phyloP scores from a whole-genome alignment of 2,888 invertebrate genomes.

The Callyntrura sp. region DNA sequence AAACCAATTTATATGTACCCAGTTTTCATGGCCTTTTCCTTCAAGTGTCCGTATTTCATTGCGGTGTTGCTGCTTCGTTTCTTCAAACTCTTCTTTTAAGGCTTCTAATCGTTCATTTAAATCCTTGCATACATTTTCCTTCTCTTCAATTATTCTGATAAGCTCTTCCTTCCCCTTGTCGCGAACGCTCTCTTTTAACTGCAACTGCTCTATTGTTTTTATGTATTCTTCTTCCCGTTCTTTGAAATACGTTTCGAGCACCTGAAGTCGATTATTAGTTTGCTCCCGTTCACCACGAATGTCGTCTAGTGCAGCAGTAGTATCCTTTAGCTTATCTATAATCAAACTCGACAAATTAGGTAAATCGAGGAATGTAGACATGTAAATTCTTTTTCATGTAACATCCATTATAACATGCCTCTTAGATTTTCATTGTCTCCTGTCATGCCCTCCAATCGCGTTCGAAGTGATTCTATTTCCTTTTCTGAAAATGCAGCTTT shows the following conservation, averaged over 20 bases:
- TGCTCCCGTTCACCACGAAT: slow-evolving; percentile 78
- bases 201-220: slow-evolving; percentile 80
- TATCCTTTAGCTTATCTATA: slow-evolving; percentile 78
- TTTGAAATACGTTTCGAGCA: slow-evolving; percentile 83
- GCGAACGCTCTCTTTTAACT: slow-evolving; percentile 80
- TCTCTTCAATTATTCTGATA: slow-evolving; percentile 82
- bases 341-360: not conserved
- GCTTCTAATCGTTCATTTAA: slow-evolving; percentile 79
- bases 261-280: slow-evolving; percentile 81
- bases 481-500: slow-evolving; percentile 78
- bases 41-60: slow-evolving; percentile 82
- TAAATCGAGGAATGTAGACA: too few species aligned
- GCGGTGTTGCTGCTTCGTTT: slow-evolving; percentile 81
- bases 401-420: slow-evolving; percentile 71
- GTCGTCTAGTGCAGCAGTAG: slow-evolving; percentile 62
- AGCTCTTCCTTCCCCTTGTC: slow-evolving; percentile 83
- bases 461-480: slow-evolving; percentile 76
- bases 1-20: slow-evolving; percentile 74
- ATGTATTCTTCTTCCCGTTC: slow-evolving; percentile 83
- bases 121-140: slow-evolving; percentile 79
- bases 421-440: slow-evolving; percentile 81
- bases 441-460: slow-evolving; percentile 78
- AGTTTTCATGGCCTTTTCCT: slow-evolving; percentile 82
- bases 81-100: slow-evolving; percentile 82
- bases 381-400: too few species aligned